Conservation (phyloP, 2,888 invertebrate species). For the Strigamia maritima region DNA sequence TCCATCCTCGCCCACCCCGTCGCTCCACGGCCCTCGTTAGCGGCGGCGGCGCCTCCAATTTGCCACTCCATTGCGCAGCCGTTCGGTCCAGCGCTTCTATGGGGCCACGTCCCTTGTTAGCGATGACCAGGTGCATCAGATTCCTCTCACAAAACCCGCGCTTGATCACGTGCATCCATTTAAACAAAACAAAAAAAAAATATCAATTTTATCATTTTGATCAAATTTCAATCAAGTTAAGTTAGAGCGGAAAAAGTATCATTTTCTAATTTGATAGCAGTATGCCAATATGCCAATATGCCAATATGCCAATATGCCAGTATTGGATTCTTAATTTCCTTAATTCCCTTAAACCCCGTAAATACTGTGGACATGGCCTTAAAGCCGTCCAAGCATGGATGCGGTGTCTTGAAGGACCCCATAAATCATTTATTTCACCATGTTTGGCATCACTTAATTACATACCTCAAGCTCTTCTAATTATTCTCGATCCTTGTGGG, state of each 20-base stretch:
- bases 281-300: no score
- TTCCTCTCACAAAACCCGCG: not conserved
- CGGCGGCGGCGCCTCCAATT: constrained; percentile 34
- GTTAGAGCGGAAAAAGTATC: no score
- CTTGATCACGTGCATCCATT: not conserved
- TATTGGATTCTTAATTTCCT: no score
- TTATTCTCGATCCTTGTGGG: not conserved
- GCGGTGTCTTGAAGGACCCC: constrained; percentile 1
- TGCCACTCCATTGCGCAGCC: constrained; percentile 28
- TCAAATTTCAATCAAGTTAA: no score
- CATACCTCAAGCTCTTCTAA: not conserved
- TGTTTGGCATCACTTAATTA: constrained; percentile 16
- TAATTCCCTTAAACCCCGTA: not conserved
- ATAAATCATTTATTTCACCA: constrained; percentile 3
- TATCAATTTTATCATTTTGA: no score
- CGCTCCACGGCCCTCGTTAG: constrained; percentile 27
- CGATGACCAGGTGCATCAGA: constrained; percentile 23
- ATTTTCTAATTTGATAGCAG: no score
- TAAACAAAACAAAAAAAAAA: no score
- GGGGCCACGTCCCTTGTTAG: constrained; percentile 5
- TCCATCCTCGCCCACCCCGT: not conserved
- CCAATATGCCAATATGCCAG: no score
- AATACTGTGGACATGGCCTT: not conserved
- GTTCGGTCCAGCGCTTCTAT: not conserved
- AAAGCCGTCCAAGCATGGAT: not conserved